Conservation (phyloP, 2,888 invertebrate genomes). For the Metacarcinus magister region DNA sequence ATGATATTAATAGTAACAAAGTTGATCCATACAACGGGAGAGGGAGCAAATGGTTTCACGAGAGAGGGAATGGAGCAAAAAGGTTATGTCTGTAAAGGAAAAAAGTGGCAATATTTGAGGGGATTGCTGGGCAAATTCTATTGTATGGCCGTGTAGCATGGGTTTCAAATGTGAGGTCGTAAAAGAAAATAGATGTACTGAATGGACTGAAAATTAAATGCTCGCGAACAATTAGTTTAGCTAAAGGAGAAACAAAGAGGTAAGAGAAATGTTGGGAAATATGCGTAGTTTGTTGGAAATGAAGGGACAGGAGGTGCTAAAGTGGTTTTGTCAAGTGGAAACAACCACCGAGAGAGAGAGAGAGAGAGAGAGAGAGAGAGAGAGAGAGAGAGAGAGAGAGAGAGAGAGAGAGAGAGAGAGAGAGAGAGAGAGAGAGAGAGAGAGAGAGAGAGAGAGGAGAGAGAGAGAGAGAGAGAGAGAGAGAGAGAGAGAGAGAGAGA, state of each 20-base stretch:
- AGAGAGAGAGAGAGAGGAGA: no score
- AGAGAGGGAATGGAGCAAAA: not conserved
- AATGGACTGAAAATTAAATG: not conserved
- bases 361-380: not conserved
- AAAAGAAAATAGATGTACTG: not conserved
- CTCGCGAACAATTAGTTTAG: not conserved
- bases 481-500: no score
- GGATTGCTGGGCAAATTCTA: not conserved
- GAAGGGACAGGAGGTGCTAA: not conserved
- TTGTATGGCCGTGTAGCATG: constrained; percentile 4
- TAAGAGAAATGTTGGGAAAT: not conserved
- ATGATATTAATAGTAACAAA: not conserved
- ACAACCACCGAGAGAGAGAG: not conserved
- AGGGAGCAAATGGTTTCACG: not conserved
- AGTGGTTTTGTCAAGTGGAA: no score
- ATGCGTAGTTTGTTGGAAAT: not conserved
- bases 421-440: no score
- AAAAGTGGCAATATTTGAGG: not conserved
- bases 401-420: no score
- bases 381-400: not conserved
- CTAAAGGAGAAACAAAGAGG: not conserved
- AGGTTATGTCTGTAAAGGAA: not conserved
- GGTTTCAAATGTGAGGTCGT: not conserved
- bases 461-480: no score
- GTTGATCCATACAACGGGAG: not conserved